phyloP scores from a whole-genome alignment of 2,113 vertebrate genomes.

The Scolopax mira region DNA sequence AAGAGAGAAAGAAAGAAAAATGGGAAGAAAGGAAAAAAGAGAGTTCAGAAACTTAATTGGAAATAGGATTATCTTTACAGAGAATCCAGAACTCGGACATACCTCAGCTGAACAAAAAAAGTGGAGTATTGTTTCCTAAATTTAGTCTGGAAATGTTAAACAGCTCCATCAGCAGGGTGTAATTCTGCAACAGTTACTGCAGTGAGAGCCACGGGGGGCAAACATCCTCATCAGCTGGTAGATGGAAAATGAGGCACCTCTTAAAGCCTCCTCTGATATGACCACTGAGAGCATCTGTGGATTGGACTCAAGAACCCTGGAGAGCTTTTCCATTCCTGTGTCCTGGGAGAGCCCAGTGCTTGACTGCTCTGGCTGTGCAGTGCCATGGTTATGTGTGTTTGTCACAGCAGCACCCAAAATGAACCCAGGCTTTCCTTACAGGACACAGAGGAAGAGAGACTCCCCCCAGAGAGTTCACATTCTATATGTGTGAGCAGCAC shows the following conservation, averaged over 20 bases:
- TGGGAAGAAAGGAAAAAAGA: neutral
- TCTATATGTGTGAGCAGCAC: accelerated
- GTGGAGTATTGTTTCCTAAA: neutral
- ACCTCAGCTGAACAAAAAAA: neutral
- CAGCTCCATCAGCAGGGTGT: neutral
- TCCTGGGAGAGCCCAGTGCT: neutral
- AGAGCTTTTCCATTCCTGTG: neutral
- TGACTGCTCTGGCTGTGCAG: neutral
- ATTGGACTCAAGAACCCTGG: neutral
- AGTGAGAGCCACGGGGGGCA: neutral
- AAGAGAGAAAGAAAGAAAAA: neutral
- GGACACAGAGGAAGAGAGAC: neutral
- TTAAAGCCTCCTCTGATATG: neutral
- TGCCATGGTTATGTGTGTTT: accelerated
- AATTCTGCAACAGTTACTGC: neutral
- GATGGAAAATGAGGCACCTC: neutral
- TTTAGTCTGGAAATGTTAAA: neutral
- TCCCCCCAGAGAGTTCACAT: neutral
- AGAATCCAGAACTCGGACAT: neutral
- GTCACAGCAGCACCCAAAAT: neutral
- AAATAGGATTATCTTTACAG: neutral
- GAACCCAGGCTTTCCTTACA: neutral
- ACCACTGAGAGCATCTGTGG: neutral
- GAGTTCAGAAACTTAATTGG: neutral
- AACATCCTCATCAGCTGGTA: neutral